Percentiles rank a stretch among this genome's conserved stretches.
Conservation (phyloP, 1,140 invertebrate species). For the Drosophila ananassae region DNA sequence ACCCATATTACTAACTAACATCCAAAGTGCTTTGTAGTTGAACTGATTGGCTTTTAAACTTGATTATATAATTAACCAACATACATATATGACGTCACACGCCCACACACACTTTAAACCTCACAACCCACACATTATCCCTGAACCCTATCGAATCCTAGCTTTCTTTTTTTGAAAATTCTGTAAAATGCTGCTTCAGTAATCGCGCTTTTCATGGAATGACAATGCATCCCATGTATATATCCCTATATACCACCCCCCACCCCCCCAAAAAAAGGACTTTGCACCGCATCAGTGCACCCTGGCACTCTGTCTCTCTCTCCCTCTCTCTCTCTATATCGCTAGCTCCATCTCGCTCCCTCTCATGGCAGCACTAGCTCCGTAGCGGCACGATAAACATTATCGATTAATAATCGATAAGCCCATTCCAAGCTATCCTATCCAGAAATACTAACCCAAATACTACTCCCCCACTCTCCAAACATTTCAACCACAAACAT, state of each 20-base stretch:
- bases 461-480: neutral
- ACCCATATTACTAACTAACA: conserved; percentile 50
- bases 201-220: conserved; percentile 28
- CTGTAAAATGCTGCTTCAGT: conserved; percentile 39
- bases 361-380: conserved; percentile 35
- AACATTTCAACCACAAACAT: conserved; percentile 38
- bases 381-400: conserved; percentile 7
- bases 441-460: neutral
- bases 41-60: conserved; percentile 66
- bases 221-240: conserved; percentile 22
- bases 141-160: neutral
- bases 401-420: conserved; percentile 6
- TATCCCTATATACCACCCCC: neutral
- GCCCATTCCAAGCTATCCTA: neutral
- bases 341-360: conserved; percentile 8
- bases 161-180: neutral
- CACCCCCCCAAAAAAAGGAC: neutral
- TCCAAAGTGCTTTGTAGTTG: conserved; percentile 68
- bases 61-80: conserved; percentile 30
- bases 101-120: neutral
- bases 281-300: conserved; percentile 32
- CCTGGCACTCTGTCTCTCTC: conserved; percentile 20
- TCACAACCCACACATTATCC: neutral
- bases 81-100: conserved; percentile 5
- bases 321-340: neutral